Base-by-base conservation (phyloP, 2,113 vertebrate species). In the Lethenteron reissneri region DNA sequence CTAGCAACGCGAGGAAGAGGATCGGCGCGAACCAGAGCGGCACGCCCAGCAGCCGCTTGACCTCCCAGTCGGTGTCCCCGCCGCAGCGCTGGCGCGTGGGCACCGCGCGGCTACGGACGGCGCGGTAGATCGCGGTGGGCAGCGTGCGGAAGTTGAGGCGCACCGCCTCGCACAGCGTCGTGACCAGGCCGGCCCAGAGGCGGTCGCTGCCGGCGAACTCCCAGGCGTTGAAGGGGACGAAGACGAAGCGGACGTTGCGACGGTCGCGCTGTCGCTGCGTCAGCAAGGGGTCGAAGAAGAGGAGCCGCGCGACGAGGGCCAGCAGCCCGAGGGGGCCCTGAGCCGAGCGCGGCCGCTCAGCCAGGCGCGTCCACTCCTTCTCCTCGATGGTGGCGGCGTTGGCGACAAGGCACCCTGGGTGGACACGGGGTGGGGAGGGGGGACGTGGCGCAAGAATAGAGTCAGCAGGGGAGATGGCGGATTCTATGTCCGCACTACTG, bases 181-280 rank as follows among this genome's bases (percentile, higher is more conserved):
- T 85, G 72, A 87, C 87, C 73, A 97, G 59, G 0, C 88, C 90
- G 0, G 92, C 92, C 92, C 92, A 97, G 1, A 97, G 81, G 71
- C 88, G 81, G 81, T 97, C 92, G 0, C 87, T 88, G 62, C 92
- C 90, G 0, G 87, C 85, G 73, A 89, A 96, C 3, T 97, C 85
- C 92, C 92, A 97, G 60, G 92, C 92, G 56, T 87, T 95, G 75
- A 96, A 96, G 73, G 85, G 79, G 56, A 96, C 81, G 78, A 88
- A 84, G 71, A 95, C 75, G 78, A 90, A 95, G 1, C 85, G 73
- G 0, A 88, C 72, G 73, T 83, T 82, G 60, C 77, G 78, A 3
- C 83, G 77, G 2, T 81, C 73, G 73, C 84, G 81, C 76, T 88
- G 86, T 11, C 76, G 2, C 68, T 82, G 75, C 0, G 87, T 90